Base-by-base conservation (phyloP, 2,797 vertebrate genomes). In the Diplodus puntazzo region DNA sequence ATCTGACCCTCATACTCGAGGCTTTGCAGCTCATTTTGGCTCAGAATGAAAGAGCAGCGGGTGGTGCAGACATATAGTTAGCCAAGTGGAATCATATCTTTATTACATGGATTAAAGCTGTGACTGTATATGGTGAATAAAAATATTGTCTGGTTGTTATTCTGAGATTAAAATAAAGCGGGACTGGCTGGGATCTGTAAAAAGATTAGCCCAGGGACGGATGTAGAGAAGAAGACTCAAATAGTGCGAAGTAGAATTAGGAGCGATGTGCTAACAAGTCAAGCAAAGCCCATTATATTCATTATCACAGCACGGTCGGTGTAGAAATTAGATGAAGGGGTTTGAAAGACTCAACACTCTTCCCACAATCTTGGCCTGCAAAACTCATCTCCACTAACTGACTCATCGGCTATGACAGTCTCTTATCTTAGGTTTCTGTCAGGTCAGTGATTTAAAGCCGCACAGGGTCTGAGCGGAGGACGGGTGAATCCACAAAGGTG, bases 131-230 rank as follows among this genome's bases (percentile, higher is more conserved):
- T 77, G 84, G 74, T 59, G 12, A 81, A 79, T 62, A 55, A 64
- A 76, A 69, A 27, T 8, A 60, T 55, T n/a, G 48, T 17, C 68
- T 66, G 63, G 11, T 70, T 81, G 52, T 74, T 64, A 69, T 62
- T 67, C 77, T 25, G 42, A 20, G 76, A 59, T 80, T 85, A 82
- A 88, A 84, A 85, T 83, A 88, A 82, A 84, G 61, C 43, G 5
- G 10, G 20, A 34, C 21, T 13, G 17, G 25, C 43, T 75, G 20
- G 11, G 48, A 73, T 67, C 7, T 54, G 16, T 20, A 34, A 61
- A 66, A 66, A 39, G 20, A 54, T 55, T 18, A 23, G 7, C 20
- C 4, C 0, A 18, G 18, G 27, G 53, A 30, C 16, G 42, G 34
- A 54, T 57, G 34, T 14, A 43, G 20, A 61, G n/a, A 53, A 55